phyloP scores from a whole-genome alignment of 2,888 invertebrate genomes.

The Cantharis rufa region DNA sequence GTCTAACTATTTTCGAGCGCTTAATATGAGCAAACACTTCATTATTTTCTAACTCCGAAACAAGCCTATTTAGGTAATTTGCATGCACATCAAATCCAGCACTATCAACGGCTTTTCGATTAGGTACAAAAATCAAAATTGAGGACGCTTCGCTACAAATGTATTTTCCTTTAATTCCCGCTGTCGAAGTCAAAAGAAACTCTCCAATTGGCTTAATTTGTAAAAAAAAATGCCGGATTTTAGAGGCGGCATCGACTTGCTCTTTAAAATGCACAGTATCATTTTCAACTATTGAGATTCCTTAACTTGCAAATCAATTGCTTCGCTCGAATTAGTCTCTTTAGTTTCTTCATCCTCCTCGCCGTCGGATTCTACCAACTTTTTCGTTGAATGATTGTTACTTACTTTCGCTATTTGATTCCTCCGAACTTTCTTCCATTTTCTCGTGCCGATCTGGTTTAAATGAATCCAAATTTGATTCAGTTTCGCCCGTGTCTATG shows the following conservation, averaged over 20 bases:
- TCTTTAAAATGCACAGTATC: not conserved
- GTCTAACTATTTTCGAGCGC: slow-evolving; percentile 34
- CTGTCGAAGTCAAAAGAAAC: slow-evolving; percentile 14
- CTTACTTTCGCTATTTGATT: not conserved
- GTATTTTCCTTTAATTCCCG: slow-evolving; percentile 39
- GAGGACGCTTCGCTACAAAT: slow-evolving; percentile 39
- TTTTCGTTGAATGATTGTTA: not conserved
- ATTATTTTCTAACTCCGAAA: slow-evolving; percentile 35
- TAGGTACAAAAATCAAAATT: too few species aligned
- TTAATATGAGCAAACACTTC: slow-evolving; percentile 37
- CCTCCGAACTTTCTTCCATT: not conserved
- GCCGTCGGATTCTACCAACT: not conserved
- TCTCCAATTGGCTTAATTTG: slow-evolving; percentile 23
- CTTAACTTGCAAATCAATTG: not conserved
- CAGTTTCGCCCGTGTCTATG: slow-evolving; percentile 25
- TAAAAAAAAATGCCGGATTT: slow-evolving; percentile 12
- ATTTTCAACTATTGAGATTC: not conserved
- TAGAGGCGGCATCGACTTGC: not conserved
- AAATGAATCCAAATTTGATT: slow-evolving; percentile 29
- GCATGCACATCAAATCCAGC: too few species aligned
- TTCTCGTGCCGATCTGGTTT: too few species aligned
- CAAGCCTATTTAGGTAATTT: slow-evolving; percentile 33
- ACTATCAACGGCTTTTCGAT: too few species aligned
- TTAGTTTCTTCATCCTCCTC: not conserved
- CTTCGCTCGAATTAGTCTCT: not conserved